Evolutionary conservation across 2,797 vertebrate genomes (phyloP), one percentile per base, ranked within the genome.

Genomic region (Rhinogobio ventralis): DNA sequence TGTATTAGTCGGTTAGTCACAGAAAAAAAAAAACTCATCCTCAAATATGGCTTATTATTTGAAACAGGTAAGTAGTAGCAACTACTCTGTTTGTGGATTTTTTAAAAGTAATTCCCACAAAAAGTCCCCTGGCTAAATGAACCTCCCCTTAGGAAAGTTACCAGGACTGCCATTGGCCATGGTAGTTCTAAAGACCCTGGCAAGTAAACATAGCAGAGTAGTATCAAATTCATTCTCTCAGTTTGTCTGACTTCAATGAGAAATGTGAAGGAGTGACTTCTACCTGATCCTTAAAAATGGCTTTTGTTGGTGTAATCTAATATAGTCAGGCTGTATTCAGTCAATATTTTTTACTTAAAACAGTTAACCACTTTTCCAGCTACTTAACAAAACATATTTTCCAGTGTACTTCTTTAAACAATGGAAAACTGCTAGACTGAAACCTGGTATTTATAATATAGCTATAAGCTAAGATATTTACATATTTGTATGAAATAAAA

Each of bases 201-300:
- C 42, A 78, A 77, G 75, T 60, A 78, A 69, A 78, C 74, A 68
- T 28, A 77, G 64, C 19, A 84, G 4, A 78, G 25, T 5, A 60
- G 60, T 78, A 66, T 84, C 20, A 0, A 69, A 84, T 68, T 68
- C 19, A 33, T 77, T 57, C 62, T 36, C 49, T 75, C 23, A 53
- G 19, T 83, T 83, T 57, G 23, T 55, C 33, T 67, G 45, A 74
- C 39, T 83, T 57, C 17, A 71, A 68, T 5, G 36, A n/a, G 19
- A 76, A 69, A 39, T 8, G 30, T n/a, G 19, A 60, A 60, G 8
- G 7, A 23, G 25, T 20, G 13, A 68, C 75, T 68, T 57, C 25
- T 60, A 62, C 25, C 19, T 78, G 74, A 78, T 28, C 64, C 73
- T 20, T 60, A 30, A 80, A 49, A 68, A 53, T 53, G 0, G 1